Conservation (phyloP, 35 echinoderm and acorn worm genomes). For the Lytechinus variegatus region DNA sequence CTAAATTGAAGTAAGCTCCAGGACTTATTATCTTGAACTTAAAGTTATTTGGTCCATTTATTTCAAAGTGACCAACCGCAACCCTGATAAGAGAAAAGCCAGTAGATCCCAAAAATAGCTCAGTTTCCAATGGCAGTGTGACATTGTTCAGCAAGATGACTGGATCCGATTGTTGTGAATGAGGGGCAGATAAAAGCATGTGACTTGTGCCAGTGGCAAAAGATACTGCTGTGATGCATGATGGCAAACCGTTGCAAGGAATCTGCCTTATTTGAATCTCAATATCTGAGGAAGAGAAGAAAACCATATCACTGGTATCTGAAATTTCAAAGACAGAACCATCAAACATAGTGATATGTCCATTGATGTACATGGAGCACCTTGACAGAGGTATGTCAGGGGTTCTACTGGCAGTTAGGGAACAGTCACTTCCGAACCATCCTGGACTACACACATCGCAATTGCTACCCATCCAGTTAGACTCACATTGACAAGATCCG, state of each 20-base stretch:
- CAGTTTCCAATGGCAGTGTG: conserved; percentile 43
- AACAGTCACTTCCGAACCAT: conserved; percentile 83
- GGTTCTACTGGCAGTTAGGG: conserved; percentile 49
- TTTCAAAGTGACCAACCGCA: conserved; percentile 61
- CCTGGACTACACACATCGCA: conserved; percentile 66
- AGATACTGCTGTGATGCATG: conserved; percentile 70
- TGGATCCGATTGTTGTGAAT: conserved; percentile 41
- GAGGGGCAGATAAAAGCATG: conserved; percentile 68
- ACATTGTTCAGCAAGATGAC: conserved; percentile 67
- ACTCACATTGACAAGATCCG: conserved; percentile 73
- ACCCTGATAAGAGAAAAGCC: conserved; percentile 19
- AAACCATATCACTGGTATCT: conserved; percentile 71
- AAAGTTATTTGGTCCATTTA: conserved; percentile 65
- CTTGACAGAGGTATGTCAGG: neutral
- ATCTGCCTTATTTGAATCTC: conserved; percentile 77
- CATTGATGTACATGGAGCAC: conserved; percentile 72
- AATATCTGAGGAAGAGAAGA: conserved; percentile 53
- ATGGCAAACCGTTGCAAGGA: conserved; percentile 64
- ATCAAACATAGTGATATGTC: conserved; percentile 86
- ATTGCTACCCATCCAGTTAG: conserved; percentile 66
- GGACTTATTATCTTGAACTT: conserved; percentile 54
- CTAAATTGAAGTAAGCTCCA: conserved; percentile 75
- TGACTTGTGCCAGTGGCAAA: conserved; percentile 32
- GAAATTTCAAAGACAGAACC: conserved; percentile 67
- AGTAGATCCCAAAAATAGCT: conserved; percentile 32